A percentile compares a stretch with the other conserved stretches of the same genome.
phyloP scores from a whole-genome alignment of 2,888 invertebrate species.

The Mechanitis mazaeus region DNA sequence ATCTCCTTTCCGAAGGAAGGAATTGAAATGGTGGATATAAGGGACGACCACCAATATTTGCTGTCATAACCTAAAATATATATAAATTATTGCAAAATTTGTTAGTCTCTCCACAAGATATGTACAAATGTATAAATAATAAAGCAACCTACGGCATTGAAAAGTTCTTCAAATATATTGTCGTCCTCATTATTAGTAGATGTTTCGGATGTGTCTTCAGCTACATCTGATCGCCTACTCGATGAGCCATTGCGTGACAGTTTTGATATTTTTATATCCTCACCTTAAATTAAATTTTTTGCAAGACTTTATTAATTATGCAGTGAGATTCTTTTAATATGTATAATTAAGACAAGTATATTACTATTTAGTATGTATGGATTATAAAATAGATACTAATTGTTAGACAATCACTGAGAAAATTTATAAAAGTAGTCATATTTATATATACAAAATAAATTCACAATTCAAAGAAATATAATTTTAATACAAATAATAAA shows the following conservation, averaged over 20 bases:
- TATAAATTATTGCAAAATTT: not conserved
- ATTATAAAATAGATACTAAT: too few species aligned
- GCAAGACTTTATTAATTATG: too few species aligned
- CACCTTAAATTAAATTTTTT: conserved; percentile 42
- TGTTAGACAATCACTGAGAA: too few species aligned
- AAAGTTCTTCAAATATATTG: conserved; percentile 91
- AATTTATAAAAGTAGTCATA: too few species aligned
- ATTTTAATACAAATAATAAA: conserved; percentile 1
- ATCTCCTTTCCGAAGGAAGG: conserved; percentile 92
- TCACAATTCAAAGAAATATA: too few species aligned
- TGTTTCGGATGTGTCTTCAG: conserved; percentile 82
- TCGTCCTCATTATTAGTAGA: conserved; percentile 85
- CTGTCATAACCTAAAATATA: conserved; percentile 82
- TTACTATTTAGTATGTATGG: too few species aligned
- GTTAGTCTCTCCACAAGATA: too few species aligned
- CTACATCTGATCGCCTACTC: conserved; percentile 73
- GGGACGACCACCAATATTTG: conserved; percentile 89
- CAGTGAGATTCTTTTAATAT: too few species aligned
- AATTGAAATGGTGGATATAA: conserved; percentile 93
- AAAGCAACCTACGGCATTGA: conserved; percentile 80
- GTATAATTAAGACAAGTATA: too few species aligned
- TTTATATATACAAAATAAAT: too few species aligned
- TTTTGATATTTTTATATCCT: conserved; percentile 63
- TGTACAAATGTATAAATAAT: not conserved
- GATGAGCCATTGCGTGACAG: conserved; percentile 64